Evolutionary conservation across 1,140 invertebrate genomes (phyloP), one percentile per base, ranked within the genome.

Genomic region (Leptestheria dahalacensis): DNA sequence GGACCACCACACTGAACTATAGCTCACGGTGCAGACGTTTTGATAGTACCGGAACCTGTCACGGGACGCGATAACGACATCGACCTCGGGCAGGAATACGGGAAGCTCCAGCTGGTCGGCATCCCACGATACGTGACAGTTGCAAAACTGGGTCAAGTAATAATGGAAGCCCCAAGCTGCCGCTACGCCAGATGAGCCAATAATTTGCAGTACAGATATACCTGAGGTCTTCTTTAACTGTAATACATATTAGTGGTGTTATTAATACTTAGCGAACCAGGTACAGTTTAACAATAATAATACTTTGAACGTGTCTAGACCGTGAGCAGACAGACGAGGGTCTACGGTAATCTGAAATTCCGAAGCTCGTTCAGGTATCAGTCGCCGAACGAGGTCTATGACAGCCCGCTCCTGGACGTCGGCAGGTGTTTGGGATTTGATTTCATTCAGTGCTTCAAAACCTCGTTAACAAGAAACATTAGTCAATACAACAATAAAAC

Each of bases 11-110:
- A 82, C 85, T 61, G 84, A 91, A 46, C 88, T 92, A 68, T 97
- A 97, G 51, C 89, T 90, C 9, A 82, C 78, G 0, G 91, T 95
- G 69, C 91, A 96, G 0, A 93, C 88, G 74, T 97, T 97, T 71
- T 92, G 86, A 69, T 94, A 94, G 69, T 94, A 96, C 15, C 88
- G 78, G 67, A 91, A 90, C 66, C 87, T 88, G 64, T 86, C 83
- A 61, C 80, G 80, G 1, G 83, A 77, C 1, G 69, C 70, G 3
- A 85, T 73, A 1, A 68, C 74, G 3, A 83, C 66, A 55, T 79
- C 72, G 0, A 82, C 79, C 48, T 79, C 71, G 0, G 83, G 84
- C 9, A 86, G 67, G 6, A 66, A 62, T 1, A 67, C 49, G 0
- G 83, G 81, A 20, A 88, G 68, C 4, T 70, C 60, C 0, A 88